phyloP scores from a whole-genome alignment of 2,797 vertebrate genomes.

The Liparis tanakae region DNA sequence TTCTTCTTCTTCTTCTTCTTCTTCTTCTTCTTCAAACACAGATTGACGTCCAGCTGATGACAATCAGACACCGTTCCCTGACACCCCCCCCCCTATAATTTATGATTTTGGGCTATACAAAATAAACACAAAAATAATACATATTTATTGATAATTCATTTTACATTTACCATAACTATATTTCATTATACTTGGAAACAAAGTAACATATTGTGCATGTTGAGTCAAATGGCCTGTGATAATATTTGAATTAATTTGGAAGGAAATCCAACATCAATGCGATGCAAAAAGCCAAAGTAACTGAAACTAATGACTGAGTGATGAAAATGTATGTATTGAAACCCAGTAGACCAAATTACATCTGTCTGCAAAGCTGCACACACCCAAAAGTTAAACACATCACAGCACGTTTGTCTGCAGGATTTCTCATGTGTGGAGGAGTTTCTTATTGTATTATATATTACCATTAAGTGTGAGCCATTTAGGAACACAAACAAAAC shows the following conservation, averaged over 20 bases:
- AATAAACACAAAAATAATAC: too few relatives aligned
- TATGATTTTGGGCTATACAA: too few relatives aligned
- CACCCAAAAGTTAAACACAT: constrained; percentile 34
- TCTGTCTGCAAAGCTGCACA: constrained; percentile 16
- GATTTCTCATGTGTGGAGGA: constrained; percentile 20
- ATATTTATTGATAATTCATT: not conserved
- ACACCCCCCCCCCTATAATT: too few relatives aligned
- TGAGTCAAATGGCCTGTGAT: not conserved
- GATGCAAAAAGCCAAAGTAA: not conserved
- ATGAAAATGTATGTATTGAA: not conserved
- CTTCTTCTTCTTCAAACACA: too few relatives aligned
- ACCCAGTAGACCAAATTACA: constrained; percentile 2
- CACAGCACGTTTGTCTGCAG: constrained; percentile 20
- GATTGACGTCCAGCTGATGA: too few relatives aligned
- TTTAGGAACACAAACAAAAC: constrained; percentile 60
- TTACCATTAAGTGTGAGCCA: constrained; percentile 36
- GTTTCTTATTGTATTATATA: constrained; percentile 37
- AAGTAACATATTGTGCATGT: not conserved
- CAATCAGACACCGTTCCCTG: too few relatives aligned
- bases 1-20: too few relatives aligned
- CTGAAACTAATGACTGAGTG: not conserved
- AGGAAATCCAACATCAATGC: not conserved
- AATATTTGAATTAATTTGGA: not conserved
- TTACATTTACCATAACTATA: not conserved
- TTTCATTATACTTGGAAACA: not conserved